Conservation (phyloP, 2,888 invertebrate genomes). For the Lasioglossum lativentre region DNA sequence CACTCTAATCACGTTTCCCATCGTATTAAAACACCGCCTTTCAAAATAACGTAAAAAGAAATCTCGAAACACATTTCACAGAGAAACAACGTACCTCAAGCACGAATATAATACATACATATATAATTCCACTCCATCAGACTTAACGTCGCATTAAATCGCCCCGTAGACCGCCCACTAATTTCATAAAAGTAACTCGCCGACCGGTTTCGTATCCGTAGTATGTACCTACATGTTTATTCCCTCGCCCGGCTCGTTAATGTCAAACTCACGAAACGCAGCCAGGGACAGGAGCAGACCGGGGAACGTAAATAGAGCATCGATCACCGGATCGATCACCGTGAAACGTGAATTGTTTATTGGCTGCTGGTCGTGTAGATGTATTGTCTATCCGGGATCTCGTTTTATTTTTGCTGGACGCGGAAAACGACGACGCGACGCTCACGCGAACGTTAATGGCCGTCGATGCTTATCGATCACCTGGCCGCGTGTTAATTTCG, state of each 20-base stretch:
- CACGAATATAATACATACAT: not conserved
- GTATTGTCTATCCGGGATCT: constrained; percentile 13
- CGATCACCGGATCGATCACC: constrained; percentile 39
- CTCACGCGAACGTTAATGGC: constrained; percentile 37
- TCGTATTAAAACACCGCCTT: not conserved
- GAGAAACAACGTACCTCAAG: not conserved
- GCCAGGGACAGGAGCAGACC: not conserved
- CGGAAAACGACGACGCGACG: constrained; percentile 13
- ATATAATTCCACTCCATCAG: constrained; percentile 2
- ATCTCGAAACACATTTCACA: not conserved
- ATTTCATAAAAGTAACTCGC: not conserved
- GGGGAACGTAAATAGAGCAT: constrained; percentile 12
- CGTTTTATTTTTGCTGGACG: constrained; percentile 32
- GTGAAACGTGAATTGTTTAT: constrained; percentile 40
- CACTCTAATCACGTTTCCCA: not conserved
- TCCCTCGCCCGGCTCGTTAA: constrained; percentile 13
- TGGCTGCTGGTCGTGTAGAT: constrained; percentile 22
- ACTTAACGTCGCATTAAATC: not conserved
- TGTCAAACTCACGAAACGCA: not conserved
- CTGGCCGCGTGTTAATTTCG: constrained; percentile 39
- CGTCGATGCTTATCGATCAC: constrained; percentile 50
- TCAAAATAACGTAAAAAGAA: not conserved
- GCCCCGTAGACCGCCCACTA: not conserved
- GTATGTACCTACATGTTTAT: not conserved
- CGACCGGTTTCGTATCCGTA: not conserved